Evolutionary conservation across 2,888 invertebrate species (phyloP).

Genomic region (Suillia variegata): DNA sequence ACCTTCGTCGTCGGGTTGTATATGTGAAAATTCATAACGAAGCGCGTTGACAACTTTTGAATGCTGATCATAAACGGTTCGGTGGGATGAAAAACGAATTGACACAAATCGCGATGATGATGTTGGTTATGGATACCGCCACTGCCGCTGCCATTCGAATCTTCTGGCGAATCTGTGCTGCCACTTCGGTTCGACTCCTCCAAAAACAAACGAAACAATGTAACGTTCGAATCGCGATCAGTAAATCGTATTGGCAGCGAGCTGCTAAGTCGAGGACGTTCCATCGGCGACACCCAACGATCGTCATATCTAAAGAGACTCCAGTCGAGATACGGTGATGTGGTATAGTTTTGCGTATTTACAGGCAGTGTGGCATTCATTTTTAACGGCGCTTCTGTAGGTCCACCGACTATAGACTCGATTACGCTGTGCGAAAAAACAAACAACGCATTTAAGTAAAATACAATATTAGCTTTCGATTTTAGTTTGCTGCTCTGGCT

Average conservation of each 20-base stretch:
- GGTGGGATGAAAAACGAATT: slow-evolving; percentile 94
- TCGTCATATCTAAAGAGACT: slow-evolving; percentile 94
- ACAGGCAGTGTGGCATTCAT: slow-evolving; percentile 91
- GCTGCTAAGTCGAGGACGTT: slow-evolving; percentile 85
- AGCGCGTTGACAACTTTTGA: slow-evolving; percentile 89
- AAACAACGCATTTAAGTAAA: no score
- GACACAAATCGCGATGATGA: slow-evolving; percentile 81
- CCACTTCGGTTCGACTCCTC: slow-evolving; percentile 65
- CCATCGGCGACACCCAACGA: slow-evolving; percentile 94
- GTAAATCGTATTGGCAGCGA: slow-evolving; percentile 86
- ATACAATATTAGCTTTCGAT: slow-evolving; percentile 2
- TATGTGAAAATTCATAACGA: slow-evolving; percentile 94
- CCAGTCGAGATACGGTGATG: slow-evolving; percentile 91
- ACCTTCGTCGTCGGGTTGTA: slow-evolving; percentile 65
- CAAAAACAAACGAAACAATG: slow-evolving; percentile 78
- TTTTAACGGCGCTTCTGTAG: slow-evolving; percentile 86
- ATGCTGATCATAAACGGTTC: slow-evolving; percentile 97
- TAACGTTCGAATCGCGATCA: slow-evolving; percentile 78
- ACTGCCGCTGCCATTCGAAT: slow-evolving; percentile 1
- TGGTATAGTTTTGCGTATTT: slow-evolving; percentile 91
- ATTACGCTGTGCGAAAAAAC: slow-evolving; percentile 29
- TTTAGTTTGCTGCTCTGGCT: no score
- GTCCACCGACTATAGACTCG: slow-evolving; percentile 69
- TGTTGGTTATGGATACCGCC: slow-evolving; percentile 34
- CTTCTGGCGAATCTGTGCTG: slow-evolving; percentile 56